phyloP scores from a whole-genome alignment of 2,113 vertebrate species.

The Carassius auratus region DNA sequence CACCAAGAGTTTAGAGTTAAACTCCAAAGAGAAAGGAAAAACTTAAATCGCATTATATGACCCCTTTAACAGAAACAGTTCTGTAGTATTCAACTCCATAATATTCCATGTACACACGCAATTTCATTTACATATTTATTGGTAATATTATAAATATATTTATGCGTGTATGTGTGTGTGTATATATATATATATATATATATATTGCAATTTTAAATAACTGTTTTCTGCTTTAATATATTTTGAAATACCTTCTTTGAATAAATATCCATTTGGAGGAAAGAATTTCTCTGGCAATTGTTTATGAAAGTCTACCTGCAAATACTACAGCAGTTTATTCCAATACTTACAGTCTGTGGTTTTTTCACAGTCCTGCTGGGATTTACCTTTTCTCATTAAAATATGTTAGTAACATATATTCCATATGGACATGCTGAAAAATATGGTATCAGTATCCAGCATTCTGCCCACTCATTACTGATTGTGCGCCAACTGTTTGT shows the following conservation, averaged over 20 bases:
- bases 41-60: no score
- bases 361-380: constrained; percentile 65
- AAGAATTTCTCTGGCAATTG: constrained; percentile 58
- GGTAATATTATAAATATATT: no score
- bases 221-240: neutral
- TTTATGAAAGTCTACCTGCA: constrained; percentile 60
- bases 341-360: constrained; percentile 55
- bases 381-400: constrained; percentile 58
- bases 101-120: neutral
- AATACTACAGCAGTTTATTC: constrained; percentile 59
- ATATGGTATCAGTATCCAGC: constrained; percentile 55
- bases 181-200: neutral
- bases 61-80: no score
- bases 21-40: no score
- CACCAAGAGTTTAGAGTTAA: no score
- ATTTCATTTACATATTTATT: no score
- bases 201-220: neutral
- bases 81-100: no score
- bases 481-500: constrained; percentile 23
- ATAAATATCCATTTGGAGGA: constrained; percentile 57
- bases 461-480: constrained; percentile 26
- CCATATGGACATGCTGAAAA: constrained; percentile 56
- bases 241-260: constrained; percentile 36
- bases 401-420: constrained; percentile 62
- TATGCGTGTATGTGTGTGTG: no score